These are phyloP conservation scores for Monopterus albus DNA, from an alignment of 2,113 vertebrate species.

Conservation along the genomic window DNA sequence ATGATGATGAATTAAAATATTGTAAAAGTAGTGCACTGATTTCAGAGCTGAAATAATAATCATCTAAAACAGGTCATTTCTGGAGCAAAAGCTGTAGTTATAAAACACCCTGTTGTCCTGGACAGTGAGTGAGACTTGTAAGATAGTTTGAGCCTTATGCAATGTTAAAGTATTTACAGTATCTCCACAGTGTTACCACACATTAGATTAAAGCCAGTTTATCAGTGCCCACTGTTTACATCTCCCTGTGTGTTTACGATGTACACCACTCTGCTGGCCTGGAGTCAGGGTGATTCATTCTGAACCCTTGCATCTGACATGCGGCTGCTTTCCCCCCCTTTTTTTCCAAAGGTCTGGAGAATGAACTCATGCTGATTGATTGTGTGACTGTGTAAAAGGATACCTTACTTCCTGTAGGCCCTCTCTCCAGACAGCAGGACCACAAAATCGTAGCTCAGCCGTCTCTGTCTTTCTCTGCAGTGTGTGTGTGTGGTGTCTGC, in stretches of 20 bases:
- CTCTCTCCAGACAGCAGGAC: conserved; percentile 70
- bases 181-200: conserved; percentile 3
- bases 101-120: neutral
- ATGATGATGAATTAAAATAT: neutral
- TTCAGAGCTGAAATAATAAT: neutral
- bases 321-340: conserved; percentile 31
- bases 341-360: conserved; percentile 68
- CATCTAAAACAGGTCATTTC: neutral
- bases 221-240: conserved; percentile 51
- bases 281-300: conserved; percentile 50
- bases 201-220: conserved; percentile 28
- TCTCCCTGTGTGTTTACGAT: conserved; percentile 38
- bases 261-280: conserved; percentile 17
- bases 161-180: conserved; percentile 15
- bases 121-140: neutral
- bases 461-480: conserved; percentile 29
- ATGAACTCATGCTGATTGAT: conserved; percentile 83
- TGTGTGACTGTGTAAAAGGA: conserved; percentile 81
- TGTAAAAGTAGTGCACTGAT: neutral
- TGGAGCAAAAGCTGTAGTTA: too few species aligned
- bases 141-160: neutral
- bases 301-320: conserved; percentile 43
- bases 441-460: conserved; percentile 68
- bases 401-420: conserved; percentile 79
- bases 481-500: conserved; percentile 9